Conservation (phyloP, 2,888 invertebrate genomes). For the Halictus quadricinctus region DNA sequence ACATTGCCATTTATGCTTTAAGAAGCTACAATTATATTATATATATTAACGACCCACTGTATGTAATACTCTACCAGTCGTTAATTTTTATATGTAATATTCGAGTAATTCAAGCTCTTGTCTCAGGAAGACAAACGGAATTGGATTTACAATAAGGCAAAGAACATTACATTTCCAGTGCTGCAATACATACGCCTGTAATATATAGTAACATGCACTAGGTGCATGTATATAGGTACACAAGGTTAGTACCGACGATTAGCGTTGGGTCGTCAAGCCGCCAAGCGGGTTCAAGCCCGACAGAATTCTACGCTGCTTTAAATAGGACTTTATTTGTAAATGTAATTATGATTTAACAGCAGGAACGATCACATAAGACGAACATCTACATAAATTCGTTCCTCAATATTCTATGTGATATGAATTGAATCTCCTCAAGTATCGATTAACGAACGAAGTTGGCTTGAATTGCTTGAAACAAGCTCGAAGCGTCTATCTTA, state of each 20-base stretch:
- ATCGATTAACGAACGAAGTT: neutral
- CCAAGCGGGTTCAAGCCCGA: neutral
- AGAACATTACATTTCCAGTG: slow-evolving; percentile 48
- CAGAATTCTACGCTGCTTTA: neutral
- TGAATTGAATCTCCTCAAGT: neutral
- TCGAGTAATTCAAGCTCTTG: slow-evolving; percentile 28
- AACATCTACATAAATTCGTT: too few species aligned
- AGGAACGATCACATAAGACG: neutral
- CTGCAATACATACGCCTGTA: slow-evolving; percentile 30
- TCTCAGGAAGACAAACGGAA: slow-evolving; percentile 44
- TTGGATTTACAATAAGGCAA: slow-evolving; percentile 26
- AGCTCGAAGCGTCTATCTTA: neutral
- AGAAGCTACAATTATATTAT: slow-evolving; percentile 39
- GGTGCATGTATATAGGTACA: neutral
- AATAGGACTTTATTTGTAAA: neutral
- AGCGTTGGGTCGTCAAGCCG: too few species aligned
- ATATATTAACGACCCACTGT: slow-evolving; percentile 36
- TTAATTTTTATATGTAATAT: slow-evolving; percentile 39
- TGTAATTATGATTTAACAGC: neutral
- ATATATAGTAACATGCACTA: neutral
- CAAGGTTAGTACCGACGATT: slow-evolving; percentile 4
- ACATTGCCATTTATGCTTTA: slow-evolving; percentile 59
- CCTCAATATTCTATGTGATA: neutral
- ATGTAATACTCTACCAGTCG: slow-evolving; percentile 35
- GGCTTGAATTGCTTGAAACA: neutral